Evolutionary conservation across 2,888 invertebrate species (phyloP).

Genomic region (Melipona bicolor): DNA sequence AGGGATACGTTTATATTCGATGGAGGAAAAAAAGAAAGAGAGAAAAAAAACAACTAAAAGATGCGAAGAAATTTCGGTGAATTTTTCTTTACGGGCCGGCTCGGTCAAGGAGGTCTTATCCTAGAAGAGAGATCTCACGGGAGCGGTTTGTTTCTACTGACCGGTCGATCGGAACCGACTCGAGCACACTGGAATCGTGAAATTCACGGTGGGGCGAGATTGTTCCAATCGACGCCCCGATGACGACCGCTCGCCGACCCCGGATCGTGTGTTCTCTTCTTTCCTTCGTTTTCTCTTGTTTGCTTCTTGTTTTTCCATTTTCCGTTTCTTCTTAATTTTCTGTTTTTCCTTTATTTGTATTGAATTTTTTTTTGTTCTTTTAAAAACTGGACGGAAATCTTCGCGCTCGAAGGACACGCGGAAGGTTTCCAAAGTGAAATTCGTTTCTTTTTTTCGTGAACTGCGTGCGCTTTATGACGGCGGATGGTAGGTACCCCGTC

Average conservation of each 20-base stretch:
- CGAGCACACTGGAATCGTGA: conserved; percentile 22
- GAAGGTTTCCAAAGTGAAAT: conserved; percentile 47
- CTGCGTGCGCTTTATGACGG: conserved; percentile 68
- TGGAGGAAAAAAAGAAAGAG: not conserved
- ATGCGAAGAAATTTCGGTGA: conserved; percentile 38
- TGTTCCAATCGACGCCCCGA: conserved; percentile 27
- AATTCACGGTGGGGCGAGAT: conserved; percentile 28
- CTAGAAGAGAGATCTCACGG: conserved; percentile 28
- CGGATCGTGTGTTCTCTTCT: not conserved
- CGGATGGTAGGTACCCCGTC: conserved; percentile 78
- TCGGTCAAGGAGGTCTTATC: conserved; percentile 18
- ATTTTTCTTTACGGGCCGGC: not conserved
- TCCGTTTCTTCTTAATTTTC: conserved; percentile 10
- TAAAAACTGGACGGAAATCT: conserved; percentile 46
- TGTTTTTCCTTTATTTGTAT: conserved; percentile 11
- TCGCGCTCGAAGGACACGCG: conserved; percentile 56
- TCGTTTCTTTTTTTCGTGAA: conserved; percentile 39
- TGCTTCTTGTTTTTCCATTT: conserved; percentile 17
- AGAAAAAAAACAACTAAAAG: not conserved
- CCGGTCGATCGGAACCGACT: conserved; percentile 38
- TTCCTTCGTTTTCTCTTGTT: conserved; percentile 19
- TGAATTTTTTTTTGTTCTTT: conserved; percentile 32
- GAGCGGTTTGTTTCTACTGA: not conserved
- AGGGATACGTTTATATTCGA: conserved; percentile 10
- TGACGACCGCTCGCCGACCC: not conserved